phyloP scores from a whole-genome alignment of 1,140 invertebrate species.

The Anastatus disparis region DNA sequence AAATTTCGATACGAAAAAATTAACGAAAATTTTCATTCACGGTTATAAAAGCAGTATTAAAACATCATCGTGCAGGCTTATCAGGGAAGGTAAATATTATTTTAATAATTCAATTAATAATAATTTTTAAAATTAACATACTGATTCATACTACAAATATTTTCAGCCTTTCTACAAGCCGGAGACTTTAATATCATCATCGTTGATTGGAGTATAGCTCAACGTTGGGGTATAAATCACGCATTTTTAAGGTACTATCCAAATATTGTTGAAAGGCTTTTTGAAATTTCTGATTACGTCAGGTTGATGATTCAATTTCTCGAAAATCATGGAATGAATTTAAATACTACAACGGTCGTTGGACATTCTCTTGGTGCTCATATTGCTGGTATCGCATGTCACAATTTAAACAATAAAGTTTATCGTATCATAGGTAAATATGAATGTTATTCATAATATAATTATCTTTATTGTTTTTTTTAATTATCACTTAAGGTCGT shows the following conservation, averaged over 20 bases:
- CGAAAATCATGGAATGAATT: constrained; percentile 9
- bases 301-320: constrained; percentile 5
- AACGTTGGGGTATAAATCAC: not conserved
- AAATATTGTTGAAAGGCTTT: not conserved
- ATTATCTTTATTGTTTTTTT: too few relatives aligned
- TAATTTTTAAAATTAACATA: not conserved
- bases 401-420: constrained; percentile 16
- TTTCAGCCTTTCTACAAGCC: constrained; percentile 16
- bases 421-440: constrained; percentile 9
- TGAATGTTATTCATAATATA: not conserved
- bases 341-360: constrained; percentile 35
- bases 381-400: constrained; percentile 61
- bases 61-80: not conserved
- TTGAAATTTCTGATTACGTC: not conserved
- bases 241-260: not conserved
- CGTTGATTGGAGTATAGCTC: constrained; percentile 8
- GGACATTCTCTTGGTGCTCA: constrained; percentile 66
- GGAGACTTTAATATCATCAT: constrained; percentile 29
- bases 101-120: not conserved
- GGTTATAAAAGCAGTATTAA: constrained; percentile 1
- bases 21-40: constrained; percentile 21
- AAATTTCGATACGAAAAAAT: constrained; percentile 3
- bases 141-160: not conserved
- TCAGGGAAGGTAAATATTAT: not conserved
- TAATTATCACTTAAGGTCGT: too few relatives aligned